phyloP scores from a whole-genome alignment of 2,113 vertebrate genomes.

The Brachyhypopomus gauderio region DNA sequence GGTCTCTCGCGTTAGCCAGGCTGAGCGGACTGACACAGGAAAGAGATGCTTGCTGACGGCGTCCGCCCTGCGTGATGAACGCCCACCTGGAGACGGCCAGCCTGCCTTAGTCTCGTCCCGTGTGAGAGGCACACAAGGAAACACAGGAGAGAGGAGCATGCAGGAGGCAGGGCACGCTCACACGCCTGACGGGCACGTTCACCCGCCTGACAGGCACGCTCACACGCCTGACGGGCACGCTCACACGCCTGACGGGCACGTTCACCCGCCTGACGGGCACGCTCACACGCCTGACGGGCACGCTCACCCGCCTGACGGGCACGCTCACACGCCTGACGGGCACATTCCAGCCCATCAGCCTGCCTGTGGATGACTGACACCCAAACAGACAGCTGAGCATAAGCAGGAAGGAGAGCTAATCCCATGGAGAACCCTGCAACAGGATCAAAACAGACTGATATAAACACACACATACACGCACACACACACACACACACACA shows the following conservation, averaged over 20 bases:
- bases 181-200: constrained; percentile 31
- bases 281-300: too few relatives aligned
- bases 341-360: constrained; percentile 37
- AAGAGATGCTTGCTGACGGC: constrained; percentile 24
- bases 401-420: constrained; percentile 37
- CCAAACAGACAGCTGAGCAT: constrained; percentile 23
- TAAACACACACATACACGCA: not conserved
- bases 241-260: constrained; percentile 31
- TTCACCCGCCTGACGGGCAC: too few relatives aligned
- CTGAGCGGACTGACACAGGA: constrained; percentile 8
- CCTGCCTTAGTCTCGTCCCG: not conserved
- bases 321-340: too few relatives aligned
- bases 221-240: too few relatives aligned
- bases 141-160: not conserved
- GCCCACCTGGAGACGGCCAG: not conserved
- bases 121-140: too few relatives aligned
- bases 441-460: constrained; percentile 3
- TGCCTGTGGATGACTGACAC: constrained; percentile 43
- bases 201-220: too few relatives aligned
- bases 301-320: constrained; percentile 27
- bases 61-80: constrained; percentile 2
- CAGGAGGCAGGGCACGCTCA: constrained; percentile 19
- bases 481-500: not conserved
- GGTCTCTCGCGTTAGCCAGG: constrained; percentile 25
- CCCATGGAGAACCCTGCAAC: constrained; percentile 18